Conservation (phyloP, 2,888 invertebrate species). For the Nipponacmea schrenckii region DNA sequence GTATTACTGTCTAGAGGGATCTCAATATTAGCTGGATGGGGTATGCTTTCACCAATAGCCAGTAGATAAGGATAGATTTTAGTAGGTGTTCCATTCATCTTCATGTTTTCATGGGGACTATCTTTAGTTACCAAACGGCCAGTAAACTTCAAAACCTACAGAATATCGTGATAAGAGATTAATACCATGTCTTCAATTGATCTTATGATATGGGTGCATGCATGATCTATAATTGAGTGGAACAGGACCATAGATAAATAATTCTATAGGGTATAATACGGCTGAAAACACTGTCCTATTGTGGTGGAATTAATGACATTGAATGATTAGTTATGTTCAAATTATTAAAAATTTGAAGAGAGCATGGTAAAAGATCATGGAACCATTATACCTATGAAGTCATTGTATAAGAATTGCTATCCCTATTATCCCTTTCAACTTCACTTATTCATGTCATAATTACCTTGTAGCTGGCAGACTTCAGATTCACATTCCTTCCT, state of each 20-base stretch:
- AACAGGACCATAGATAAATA: no score
- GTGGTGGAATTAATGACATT: no score
- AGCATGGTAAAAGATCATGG: no score
- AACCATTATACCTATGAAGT: no score
- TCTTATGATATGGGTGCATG: background rate
- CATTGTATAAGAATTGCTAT: no score
- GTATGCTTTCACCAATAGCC: slow-evolving; percentile 83
- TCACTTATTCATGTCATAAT: background rate
- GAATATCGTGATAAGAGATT: background rate
- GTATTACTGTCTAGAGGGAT: slow-evolving; percentile 88
- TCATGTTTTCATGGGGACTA: background rate
- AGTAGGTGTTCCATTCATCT: slow-evolving; percentile 10
- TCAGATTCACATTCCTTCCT: slow-evolving; percentile 93
- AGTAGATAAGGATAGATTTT: slow-evolving; percentile 70
- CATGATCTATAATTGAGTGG: background rate
- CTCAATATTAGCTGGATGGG: slow-evolving; percentile 92
- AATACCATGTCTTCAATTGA: no score
- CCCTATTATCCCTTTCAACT: no score
- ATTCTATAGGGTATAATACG: no score
- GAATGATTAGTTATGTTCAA: no score
- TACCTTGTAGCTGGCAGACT: slow-evolving; percentile 96
- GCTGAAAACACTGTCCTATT: no score
- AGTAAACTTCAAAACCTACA: slow-evolving; percentile 87
- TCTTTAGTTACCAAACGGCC: slow-evolving; percentile 74
- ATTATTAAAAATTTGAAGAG: no score